Base-by-base conservation (phyloP, 2,888 invertebrate species). In the Trilocha varians region DNA sequence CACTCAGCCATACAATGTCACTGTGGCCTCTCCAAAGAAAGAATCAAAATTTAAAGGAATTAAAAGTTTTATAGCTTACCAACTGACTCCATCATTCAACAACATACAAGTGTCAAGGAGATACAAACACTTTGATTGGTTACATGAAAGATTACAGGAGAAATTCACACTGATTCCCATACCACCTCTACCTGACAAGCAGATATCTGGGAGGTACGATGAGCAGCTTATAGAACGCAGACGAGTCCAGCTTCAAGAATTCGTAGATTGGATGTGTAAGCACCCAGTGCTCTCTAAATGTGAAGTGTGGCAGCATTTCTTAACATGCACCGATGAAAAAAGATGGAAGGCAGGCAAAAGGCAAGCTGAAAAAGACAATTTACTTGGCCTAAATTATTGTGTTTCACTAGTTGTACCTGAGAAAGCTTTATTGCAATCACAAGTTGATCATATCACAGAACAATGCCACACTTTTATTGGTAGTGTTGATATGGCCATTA, bases 71-170 rank as follows among this genome's bases (percentile, higher is more conserved):
- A 99, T 99, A 59, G 97, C 97, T 37, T 99, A 99, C 83, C 96
- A 97, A 65, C 77, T 99, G 48, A 98, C 97, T 41, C 98, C 98
- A 3, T 95, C 97, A 78, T 96, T 96, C 70, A 97, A 94, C 69
- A 94, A 94, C 65, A 93, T 96, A 57, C 95, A 96, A 87, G 98
- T 96, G 17, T 95, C 94, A 32, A 89, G 99, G 51, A 89, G 99
- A 55, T 99, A 98, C 82, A 99, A 99, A 78, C 99, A 99, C 77
- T 99, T 99, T 78, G 99, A 99, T 87, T 99, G 99, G 99, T 79
- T 99, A 41, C 98, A 98, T 78, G 96, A 96, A 69, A 89, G 98
- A 55, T 84, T 99, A 49, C 92, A 93, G 59, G 96, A 95, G 55
- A 99, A 99, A 78, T 99, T 96, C 75, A 92, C 95, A 53, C 89